phyloP scores from a whole-genome alignment of 2,888 invertebrate genomes.

The Priocnemis perturbator region DNA sequence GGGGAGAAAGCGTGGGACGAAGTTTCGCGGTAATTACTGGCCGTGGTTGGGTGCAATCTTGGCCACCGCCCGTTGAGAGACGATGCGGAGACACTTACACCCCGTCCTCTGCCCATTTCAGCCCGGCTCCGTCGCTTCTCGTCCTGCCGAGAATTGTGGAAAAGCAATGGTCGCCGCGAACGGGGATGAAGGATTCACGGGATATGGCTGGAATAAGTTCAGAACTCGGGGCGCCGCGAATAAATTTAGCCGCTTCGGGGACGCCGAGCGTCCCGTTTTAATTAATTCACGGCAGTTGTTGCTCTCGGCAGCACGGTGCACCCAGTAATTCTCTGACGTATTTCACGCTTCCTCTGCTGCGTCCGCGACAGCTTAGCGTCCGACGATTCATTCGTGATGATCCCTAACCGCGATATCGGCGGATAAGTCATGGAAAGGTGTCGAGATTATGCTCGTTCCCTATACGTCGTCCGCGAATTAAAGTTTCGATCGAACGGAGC shows the following conservation, averaged over 20 bases:
- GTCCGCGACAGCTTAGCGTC: too few species aligned
- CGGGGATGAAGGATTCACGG: background rate
- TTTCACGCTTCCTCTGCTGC: too few species aligned
- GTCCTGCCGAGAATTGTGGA: background rate
- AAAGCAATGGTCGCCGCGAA: background rate
- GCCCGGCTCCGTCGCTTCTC: background rate
- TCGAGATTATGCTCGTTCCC: too few species aligned
- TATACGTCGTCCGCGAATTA: too few species aligned
- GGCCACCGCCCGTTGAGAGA: background rate
- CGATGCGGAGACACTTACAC: background rate
- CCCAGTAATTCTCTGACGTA: too few species aligned
- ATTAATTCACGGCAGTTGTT: too few species aligned
- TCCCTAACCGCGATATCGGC: too few species aligned
- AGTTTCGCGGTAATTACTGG: constrained; percentile 7
- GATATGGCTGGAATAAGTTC: background rate
- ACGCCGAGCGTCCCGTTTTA: too few species aligned
- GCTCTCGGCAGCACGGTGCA: too few species aligned
- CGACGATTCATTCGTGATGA: too few species aligned
- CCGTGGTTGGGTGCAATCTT: background rate
- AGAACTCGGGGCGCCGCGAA: background rate
- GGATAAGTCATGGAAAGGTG: too few species aligned
- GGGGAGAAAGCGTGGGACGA: background rate
- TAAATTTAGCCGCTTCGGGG: background rate
- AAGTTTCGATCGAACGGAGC: too few species aligned
- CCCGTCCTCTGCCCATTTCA: background rate